Evolutionary conservation across 1,140 invertebrate genomes (phyloP).

Genomic region (Drosophila sproati): DNA sequence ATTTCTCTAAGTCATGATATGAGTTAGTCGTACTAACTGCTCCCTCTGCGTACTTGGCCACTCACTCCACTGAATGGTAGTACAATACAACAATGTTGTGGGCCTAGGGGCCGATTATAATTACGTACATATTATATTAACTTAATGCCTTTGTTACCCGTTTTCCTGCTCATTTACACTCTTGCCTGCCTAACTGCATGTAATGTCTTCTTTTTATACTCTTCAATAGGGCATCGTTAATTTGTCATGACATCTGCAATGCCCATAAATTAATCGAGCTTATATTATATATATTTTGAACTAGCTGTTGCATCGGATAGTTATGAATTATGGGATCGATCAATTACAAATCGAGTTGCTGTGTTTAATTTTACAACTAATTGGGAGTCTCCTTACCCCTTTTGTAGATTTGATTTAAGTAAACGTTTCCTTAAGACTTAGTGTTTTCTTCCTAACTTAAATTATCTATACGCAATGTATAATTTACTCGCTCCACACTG

Average conservation of each 20-base stretch:
- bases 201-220: constrained; percentile 45
- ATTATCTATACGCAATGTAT: too few species aligned
- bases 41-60: constrained; percentile 4
- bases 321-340: too few species aligned
- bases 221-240: not conserved
- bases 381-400: too few species aligned
- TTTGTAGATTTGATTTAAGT: too few species aligned
- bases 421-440: too few species aligned
- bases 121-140: constrained; percentile 71
- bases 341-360: too few species aligned
- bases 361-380: too few species aligned
- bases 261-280: not conserved
- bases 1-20: constrained; percentile 67
- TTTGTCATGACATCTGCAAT: not conserved
- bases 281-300: too few species aligned
- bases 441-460: too few species aligned
- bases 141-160: constrained; percentile 33
- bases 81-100: not conserved
- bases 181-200: constrained; percentile 55
- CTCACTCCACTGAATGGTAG: not conserved
- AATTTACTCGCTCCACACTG: too few species aligned
- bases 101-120: constrained; percentile 44
- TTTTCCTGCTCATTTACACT: constrained; percentile 38
- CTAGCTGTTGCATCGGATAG: too few species aligned
- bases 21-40: constrained; percentile 23